phyloP scores from a whole-genome alignment of 1,140 invertebrate genomes.

The Leptonema lineaticorne region DNA sequence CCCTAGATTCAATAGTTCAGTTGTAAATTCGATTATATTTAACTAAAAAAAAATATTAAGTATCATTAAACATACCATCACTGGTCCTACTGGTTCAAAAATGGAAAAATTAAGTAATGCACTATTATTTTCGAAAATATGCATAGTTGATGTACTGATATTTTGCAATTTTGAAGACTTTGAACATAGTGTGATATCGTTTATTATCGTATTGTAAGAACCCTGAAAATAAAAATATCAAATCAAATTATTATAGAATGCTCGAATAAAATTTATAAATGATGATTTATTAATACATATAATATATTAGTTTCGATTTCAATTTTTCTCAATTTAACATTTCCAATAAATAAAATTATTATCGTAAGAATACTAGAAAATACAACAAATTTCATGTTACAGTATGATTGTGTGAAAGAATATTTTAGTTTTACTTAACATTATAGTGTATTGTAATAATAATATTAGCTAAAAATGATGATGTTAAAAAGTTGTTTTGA shows the following conservation, averaged over 20 bases:
- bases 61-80: not conserved
- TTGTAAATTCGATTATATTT: too few relatives aligned
- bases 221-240: constrained; percentile 7
- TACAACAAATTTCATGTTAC: too few relatives aligned
- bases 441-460: not conserved
- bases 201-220: not conserved
- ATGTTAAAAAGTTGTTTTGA: too few relatives aligned
- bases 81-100: not conserved
- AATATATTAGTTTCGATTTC: too few relatives aligned
- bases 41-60: not conserved
- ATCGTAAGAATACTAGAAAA: too few relatives aligned
- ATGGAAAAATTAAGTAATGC: not conserved
- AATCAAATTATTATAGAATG: not conserved
- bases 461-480: not conserved
- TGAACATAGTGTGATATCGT: not conserved
- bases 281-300: too few relatives aligned
- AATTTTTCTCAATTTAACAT: too few relatives aligned
- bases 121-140: not conserved
- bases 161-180: not conserved
- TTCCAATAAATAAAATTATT: too few relatives aligned
- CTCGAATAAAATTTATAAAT: too few relatives aligned
- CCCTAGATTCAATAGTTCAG: too few relatives aligned
- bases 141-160: not conserved
- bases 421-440: not conserved
- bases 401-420: not conserved